These are phyloP conservation scores for Stichodactyla mertensii DNA, from an alignment of 64 coral and sea anemone genomes.

Conservation along the genomic window DNA sequence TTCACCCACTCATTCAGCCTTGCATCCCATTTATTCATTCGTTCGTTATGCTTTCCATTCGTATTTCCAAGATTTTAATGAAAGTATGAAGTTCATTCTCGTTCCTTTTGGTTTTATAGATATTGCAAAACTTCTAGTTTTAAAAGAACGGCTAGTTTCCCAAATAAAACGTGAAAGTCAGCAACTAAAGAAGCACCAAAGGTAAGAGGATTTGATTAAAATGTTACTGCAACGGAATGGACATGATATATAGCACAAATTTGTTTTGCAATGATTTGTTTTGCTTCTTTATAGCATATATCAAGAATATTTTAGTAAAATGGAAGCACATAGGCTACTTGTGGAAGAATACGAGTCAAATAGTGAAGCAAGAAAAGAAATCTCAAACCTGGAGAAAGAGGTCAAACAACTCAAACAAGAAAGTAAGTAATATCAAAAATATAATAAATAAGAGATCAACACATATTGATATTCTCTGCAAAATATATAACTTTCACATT, in stretches of 20 bases:
- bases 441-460: no score
- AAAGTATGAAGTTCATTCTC: no score
- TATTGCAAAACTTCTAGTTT: slow-evolving; percentile 1
- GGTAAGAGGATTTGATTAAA: not conserved
- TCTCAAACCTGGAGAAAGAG: slow-evolving; percentile 28
- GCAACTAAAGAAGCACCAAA: not conserved
- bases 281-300: slow-evolving; percentile 31
- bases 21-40: no score
- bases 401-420: slow-evolving; percentile 36
- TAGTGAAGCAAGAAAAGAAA: slow-evolving; percentile 28
- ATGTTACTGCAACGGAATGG: not conserved
- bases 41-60: no score
- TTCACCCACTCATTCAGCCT: no score
- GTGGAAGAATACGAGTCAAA: slow-evolving; percentile 39
- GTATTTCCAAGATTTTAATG: no score
- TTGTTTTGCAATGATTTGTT: not conserved
- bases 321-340: slow-evolving; percentile 38
- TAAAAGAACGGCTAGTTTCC: not conserved
- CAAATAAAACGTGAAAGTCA: not conserved
- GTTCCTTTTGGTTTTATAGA: not conserved
- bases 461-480: no score
- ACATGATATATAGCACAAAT: not conserved
- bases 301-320: slow-evolving; percentile 38
- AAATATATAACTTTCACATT: no score
- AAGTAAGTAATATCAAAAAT: slow-evolving; percentile 26